phyloP scores from a whole-genome alignment of 30 jellyfish, hydroid and myxozoan species.

The Hydractinia symbiolongicarpus region DNA sequence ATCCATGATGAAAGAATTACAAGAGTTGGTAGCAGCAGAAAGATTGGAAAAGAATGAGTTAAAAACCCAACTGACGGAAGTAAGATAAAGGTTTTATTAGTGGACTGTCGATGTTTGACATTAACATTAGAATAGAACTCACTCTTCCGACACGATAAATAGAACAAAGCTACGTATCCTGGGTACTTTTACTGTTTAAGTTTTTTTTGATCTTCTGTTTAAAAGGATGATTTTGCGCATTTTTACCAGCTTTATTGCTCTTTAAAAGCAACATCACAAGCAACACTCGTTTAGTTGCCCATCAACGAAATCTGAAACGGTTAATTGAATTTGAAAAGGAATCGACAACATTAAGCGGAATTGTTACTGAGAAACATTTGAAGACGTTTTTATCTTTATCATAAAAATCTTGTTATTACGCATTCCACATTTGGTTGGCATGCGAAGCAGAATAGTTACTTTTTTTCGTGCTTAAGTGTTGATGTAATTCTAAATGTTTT shows the following conservation, averaged over 20 bases:
- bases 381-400: too few relatives aligned
- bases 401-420: too few relatives aligned
- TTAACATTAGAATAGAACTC: neutral
- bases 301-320: neutral
- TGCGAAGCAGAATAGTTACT: too few relatives aligned
- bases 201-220: neutral
- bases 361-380: too few relatives aligned
- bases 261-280: neutral
- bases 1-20: constrained; percentile 79
- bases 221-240: neutral
- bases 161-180: neutral
- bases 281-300: neutral
- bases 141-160: too few relatives aligned
- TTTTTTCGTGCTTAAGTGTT: too few relatives aligned
- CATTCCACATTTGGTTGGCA: too few relatives aligned
- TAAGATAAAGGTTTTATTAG: neutral
- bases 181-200: neutral
- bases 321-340: too few relatives aligned
- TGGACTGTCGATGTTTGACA: neutral
- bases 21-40: constrained; percentile 57
- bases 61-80: constrained; percentile 65
- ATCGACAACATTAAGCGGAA: too few relatives aligned
- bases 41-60: constrained; percentile 75
- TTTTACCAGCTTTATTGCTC: neutral
- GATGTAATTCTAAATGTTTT: too few relatives aligned